Evolutionary conservation across 1,140 invertebrate species (phyloP), one percentile per base, ranked within the genome.

Genomic region (Nasonia giraulti): DNA sequence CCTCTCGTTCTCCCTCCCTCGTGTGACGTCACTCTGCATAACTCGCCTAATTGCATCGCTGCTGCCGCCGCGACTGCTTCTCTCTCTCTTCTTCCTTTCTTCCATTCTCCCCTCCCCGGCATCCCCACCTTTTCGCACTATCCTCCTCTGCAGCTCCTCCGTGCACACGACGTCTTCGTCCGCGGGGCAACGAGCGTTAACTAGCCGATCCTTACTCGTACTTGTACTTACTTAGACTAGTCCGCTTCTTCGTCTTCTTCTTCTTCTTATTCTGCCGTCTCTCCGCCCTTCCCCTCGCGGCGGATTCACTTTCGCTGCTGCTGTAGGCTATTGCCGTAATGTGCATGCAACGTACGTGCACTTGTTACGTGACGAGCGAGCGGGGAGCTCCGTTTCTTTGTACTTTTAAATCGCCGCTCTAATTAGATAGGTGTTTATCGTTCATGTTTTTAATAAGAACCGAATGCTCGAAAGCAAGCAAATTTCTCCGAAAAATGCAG

Each of bases 1-100:
- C 44, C 37, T 80, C 40, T 47, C 83, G 78, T 14, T 75, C 74
- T 75, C 40, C 14, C 33, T 75, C 74, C 8, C 74, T 75, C 17
- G 90, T 92, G 90, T 93, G 92, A 93, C 92, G 92, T 93, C 92
- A 93, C 88, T 92, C 91, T 91, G 91, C 92, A 93, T 93, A 93
- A 93, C 92, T 93, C 91, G 90, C 90, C 92, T 93, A 93, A 93
- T 93, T 93, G 92, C 92, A 92, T 92, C 90, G 91, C 91, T 75
- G 76, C 78, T 80, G 82, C 69, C 47, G 62, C 85, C 71, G 82
- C 44, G 44, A 50, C 5, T 44, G 82, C 37, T 44, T 73, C 66
- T 23, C 71, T 17, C 20, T 33, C 44, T 86, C n/a, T 73, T 76
- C 71, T 76, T 27, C 50, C 68, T 75, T 44, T 82, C 27, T 12